These are phyloP conservation scores for Paragorgia papillata DNA, from an alignment of 92 coral and sea anemone species.

Conservation along the genomic window DNA sequence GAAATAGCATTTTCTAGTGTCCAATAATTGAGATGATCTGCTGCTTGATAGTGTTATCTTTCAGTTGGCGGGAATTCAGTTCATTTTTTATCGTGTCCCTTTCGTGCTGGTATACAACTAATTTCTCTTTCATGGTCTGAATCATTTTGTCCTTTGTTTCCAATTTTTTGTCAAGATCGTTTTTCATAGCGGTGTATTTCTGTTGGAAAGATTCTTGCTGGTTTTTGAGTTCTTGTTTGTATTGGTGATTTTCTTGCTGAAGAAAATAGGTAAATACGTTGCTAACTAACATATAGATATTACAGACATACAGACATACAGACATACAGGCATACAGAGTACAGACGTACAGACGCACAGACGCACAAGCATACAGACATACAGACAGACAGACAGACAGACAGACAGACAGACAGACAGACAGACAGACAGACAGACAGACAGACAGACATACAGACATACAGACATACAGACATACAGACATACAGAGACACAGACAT, in stretches of 20 bases:
- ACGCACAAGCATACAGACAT: too few relatives aligned
- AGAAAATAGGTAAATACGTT: not conserved
- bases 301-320: too few relatives aligned
- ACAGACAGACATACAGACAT: too few relatives aligned
- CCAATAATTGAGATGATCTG: constrained; percentile 30
- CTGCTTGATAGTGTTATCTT: constrained; percentile 27
- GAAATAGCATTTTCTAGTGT: too few relatives aligned
- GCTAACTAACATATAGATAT: too few relatives aligned
- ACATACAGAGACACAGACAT: too few relatives aligned
- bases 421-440: too few relatives aligned
- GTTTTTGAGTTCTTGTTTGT: not conserved
- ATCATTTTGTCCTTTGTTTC: constrained; percentile 12
- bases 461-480: too few relatives aligned
- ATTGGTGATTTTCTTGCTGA: constrained; percentile 23
- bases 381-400: too few relatives aligned
- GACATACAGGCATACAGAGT: too few relatives aligned
- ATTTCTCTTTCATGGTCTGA: constrained; percentile 15
- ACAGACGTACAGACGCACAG: not conserved
- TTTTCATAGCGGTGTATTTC: not conserved
- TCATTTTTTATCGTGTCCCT: constrained; percentile 4
- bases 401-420: too few relatives aligned
- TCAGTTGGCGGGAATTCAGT: constrained; percentile 6
- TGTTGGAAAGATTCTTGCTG: constrained; percentile 4
- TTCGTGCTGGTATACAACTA: constrained; percentile 3
- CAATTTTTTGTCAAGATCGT: constrained; percentile 16